These are phyloP conservation scores for Chaetorhynchus papuensis DNA, from an alignment of 2,113 vertebrate species.

Conservation along the genomic window DNA sequence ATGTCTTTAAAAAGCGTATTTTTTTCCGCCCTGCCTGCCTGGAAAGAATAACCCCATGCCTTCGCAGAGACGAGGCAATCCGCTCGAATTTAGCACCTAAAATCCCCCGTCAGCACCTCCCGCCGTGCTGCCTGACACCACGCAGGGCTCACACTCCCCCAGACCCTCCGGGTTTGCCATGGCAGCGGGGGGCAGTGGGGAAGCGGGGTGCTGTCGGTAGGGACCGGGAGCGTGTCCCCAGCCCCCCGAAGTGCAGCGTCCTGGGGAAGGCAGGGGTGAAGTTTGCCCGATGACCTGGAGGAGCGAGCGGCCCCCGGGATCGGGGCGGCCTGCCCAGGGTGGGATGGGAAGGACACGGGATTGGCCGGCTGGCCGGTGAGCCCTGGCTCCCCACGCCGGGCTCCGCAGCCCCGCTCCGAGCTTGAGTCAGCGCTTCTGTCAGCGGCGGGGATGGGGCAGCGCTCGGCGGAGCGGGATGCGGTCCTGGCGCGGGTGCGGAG, in stretches of 20 bases:
- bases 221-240: neutral
- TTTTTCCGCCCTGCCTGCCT: neutral
- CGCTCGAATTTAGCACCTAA: neutral
- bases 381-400: neutral
- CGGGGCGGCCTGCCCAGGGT: neutral
- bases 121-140: neutral
- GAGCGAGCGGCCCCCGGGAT: neutral
- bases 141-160: neutral
- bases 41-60: neutral
- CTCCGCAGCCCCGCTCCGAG: neutral
- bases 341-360: neutral
- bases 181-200: neutral
- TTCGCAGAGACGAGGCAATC: neutral
- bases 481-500: constrained; percentile 77
- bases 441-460: constrained; percentile 79
- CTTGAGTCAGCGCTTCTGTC: constrained; percentile 88
- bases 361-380: too few relatives aligned
- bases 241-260: neutral
- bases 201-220: neutral
- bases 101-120: neutral
- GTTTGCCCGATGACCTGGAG: neutral
- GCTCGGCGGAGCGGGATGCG: constrained; percentile 72
- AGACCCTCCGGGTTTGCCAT: neutral
- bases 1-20: neutral
- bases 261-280: neutral